Percentiles rank a stretch among this genome's conserved stretches.
Conservation (phyloP, 2,888 invertebrate species). For the Thysanoteuthis rhombus region DNA sequence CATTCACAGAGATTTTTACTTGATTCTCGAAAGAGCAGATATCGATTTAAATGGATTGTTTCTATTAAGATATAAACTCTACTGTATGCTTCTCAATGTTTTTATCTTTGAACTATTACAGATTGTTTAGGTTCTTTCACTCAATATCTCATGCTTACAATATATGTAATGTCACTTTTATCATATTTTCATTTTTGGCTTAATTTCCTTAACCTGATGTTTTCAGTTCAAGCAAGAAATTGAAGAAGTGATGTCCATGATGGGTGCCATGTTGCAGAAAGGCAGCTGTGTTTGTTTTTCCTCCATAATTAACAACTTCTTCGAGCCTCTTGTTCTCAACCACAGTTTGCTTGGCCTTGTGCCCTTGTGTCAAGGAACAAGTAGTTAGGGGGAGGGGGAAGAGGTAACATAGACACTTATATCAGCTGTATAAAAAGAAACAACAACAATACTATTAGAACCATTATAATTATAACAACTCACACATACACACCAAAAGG, state of each 20-base stretch:
- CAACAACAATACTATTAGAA: not conserved
- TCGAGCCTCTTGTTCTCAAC: not conserved
- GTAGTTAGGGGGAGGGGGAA: not conserved
- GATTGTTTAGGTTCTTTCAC: not conserved
- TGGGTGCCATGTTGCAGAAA: not conserved
- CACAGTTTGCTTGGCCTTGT: not conserved
- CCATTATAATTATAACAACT: not conserved
- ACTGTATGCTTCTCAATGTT: too few species aligned
- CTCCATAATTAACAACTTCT: not conserved
- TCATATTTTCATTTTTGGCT: not conserved
- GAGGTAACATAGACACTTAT: not conserved
- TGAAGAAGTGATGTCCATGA: conserved; percentile 2
- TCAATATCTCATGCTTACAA: not conserved
- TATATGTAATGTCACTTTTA: not conserved
- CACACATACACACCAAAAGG: not conserved
- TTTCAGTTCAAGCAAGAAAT: conserved; percentile 26
- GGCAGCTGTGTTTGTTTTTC: not conserved
- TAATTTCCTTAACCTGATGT: not conserved
- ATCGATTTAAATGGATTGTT: too few species aligned
- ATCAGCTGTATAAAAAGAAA: not conserved
- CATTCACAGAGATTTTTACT: too few species aligned
- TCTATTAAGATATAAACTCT: too few species aligned
- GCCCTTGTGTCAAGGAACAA: not conserved
- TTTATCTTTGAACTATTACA: too few species aligned
- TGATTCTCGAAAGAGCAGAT: too few species aligned